Evolutionary conservation across 2,113 vertebrate species (phyloP).

Genomic region (Triplophysa dalaica): DNA sequence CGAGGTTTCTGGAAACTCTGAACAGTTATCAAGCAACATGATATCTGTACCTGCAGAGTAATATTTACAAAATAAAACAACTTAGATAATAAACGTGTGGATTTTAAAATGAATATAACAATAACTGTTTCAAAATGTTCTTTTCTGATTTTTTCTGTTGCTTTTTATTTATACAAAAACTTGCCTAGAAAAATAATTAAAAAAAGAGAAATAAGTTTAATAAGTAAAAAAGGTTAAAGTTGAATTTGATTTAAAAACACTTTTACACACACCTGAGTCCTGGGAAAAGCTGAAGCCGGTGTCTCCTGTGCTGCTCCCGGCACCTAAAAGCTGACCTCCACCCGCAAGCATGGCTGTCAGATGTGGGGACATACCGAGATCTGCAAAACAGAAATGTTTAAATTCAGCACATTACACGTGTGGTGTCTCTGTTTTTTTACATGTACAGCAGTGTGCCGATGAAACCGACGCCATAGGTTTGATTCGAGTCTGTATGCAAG

Average conservation of each 20-base stretch:
- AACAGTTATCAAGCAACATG: slow-evolving; percentile 89
- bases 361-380: slow-evolving; percentile 93
- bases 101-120: not conserved
- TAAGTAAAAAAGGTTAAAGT: too few relatives aligned
- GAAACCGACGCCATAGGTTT: too few relatives aligned
- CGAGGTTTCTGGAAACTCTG: slow-evolving; percentile 71
- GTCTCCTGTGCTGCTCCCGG: slow-evolving; percentile 93
- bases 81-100: slow-evolving; percentile 17
- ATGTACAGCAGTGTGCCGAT: too few relatives aligned
- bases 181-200: too few relatives aligned
- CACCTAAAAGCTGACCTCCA: slow-evolving; percentile 81
- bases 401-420: not conserved
- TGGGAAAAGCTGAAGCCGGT: slow-evolving; percentile 96
- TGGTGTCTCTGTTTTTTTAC: not conserved
- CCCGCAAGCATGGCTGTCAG: slow-evolving; percentile 90
- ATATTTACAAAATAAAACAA: slow-evolving; percentile 11
- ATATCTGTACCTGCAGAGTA: slow-evolving; percentile 85
- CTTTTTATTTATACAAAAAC: too few relatives aligned
- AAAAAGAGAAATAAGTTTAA: too few relatives aligned
- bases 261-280: slow-evolving; percentile 83
- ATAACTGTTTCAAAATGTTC: not conserved
- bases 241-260: too few relatives aligned
- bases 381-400: slow-evolving; percentile 69
- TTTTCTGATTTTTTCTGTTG: too few relatives aligned
- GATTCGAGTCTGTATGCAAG: too few relatives aligned